These are phyloP conservation scores for Passer domesticus DNA, from an alignment of 2,113 vertebrate species.

Conservation along the genomic window DNA sequence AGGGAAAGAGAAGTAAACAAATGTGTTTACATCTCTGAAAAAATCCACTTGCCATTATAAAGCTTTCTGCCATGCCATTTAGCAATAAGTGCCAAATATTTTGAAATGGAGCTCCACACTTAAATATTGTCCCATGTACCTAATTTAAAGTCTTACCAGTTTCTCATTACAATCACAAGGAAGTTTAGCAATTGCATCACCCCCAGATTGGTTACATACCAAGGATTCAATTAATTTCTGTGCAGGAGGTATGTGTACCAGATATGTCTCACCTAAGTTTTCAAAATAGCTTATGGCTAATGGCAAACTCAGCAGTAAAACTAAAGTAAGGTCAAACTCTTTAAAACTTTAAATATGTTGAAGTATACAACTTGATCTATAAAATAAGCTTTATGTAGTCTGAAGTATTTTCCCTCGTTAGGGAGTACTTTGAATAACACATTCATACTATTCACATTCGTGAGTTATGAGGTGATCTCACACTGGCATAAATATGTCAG, in stretches of 20 bases:
- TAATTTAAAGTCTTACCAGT: background rate
- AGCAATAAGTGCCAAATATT: background rate
- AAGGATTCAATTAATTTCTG: conserved; percentile 49
- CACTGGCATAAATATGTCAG: conserved; percentile 67
- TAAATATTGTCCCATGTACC: background rate
- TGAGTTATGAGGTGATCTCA: conserved; percentile 70
- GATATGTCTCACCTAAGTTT: conserved; percentile 47
- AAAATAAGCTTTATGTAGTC: conserved; percentile 47
- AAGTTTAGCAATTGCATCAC: conserved; percentile 41
- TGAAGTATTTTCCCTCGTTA: conserved; percentile 63
- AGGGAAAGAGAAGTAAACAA: background rate
- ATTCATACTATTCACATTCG: conserved; percentile 51
- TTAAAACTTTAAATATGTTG: conserved; percentile 56
- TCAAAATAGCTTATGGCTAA: conserved; percentile 57
- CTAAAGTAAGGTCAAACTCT: conserved; percentile 56
- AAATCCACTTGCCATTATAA: background rate
- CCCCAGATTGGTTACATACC: conserved; percentile 5
- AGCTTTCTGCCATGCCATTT: background rate
- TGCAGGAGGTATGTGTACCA: conserved; percentile 46
- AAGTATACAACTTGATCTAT: conserved; percentile 56
- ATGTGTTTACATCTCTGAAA: background rate
- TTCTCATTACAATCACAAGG: conserved; percentile 2
- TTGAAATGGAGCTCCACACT: background rate
- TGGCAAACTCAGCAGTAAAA: conserved; percentile 55
- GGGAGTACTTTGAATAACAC: conserved; percentile 59